phyloP scores from a whole-genome alignment of 2,797 vertebrate species.

The Lemur catta region DNA sequence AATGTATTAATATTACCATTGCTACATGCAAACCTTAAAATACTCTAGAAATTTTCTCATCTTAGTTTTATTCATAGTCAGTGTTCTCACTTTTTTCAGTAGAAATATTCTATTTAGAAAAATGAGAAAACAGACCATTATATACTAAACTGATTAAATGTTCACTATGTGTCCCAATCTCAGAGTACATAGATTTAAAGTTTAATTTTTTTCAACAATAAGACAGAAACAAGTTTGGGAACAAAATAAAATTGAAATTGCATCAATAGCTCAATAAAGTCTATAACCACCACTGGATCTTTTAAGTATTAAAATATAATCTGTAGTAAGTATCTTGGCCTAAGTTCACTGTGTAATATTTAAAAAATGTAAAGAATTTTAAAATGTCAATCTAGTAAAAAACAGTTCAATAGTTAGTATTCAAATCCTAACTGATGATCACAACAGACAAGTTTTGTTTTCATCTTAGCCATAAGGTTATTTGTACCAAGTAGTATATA shows the following conservation, averaged over 20 bases:
- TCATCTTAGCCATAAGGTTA: neutral
- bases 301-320: neutral
- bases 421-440: neutral
- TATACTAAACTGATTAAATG: neutral
- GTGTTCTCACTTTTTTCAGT: neutral
- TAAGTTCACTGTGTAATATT: neutral
- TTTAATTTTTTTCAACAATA: neutral
- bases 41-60: neutral
- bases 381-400: neutral
- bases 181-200: neutral
- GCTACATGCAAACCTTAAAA: neutral
- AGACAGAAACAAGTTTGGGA: neutral
- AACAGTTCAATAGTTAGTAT: neutral
- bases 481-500: neutral
- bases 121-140: neutral
- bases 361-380: neutral
- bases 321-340: neutral
- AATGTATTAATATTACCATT: neutral
- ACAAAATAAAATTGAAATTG: neutral
- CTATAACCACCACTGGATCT: neutral
- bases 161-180: neutral
- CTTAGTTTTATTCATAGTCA: neutral
- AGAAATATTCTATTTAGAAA: neutral
- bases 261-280: neutral
- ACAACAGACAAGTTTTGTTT: neutral